Conservation (phyloP, 1,140 invertebrate genomes). For the Stegodyphus mimosarum region DNA sequence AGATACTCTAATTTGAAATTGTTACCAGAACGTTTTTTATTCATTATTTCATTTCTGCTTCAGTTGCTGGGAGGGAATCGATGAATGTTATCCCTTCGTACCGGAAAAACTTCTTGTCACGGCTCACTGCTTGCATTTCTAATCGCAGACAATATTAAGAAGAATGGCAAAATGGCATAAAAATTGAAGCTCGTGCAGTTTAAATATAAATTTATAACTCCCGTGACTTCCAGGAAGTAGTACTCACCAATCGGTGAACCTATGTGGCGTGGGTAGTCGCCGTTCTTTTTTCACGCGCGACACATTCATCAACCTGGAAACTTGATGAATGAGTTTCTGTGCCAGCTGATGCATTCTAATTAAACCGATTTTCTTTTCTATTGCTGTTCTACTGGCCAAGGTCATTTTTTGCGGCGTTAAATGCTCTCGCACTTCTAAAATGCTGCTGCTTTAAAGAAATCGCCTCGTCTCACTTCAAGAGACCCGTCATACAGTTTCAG, state of each 20-base stretch:
- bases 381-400: constrained; percentile 6
- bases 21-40: no score
- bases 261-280: constrained; percentile 31
- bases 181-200: neutral
- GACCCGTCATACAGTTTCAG: no score
- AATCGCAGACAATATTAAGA: neutral
- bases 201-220: constrained; percentile 31
- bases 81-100: no score
- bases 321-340: constrained; percentile 44
- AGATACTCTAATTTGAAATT: no score
- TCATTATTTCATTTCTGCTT: no score
- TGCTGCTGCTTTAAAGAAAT: neutral
- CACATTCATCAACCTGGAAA: constrained; percentile 40
- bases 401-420: constrained; percentile 1
- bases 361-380: constrained; percentile 2
- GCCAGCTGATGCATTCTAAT: constrained; percentile 37
- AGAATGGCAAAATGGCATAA: neutral
- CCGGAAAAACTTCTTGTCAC: no score
- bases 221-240: constrained; percentile 51
- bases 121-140: no score
- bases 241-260: constrained; percentile 23
- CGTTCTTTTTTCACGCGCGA: constrained; percentile 20
- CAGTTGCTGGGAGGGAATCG: no score
- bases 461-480: no score
- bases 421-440: constrained; percentile 8